These are phyloP conservation scores for Coracias cyanogaster DNA, from an alignment of 2,797 vertebrate genomes.

Conservation along the genomic window DNA sequence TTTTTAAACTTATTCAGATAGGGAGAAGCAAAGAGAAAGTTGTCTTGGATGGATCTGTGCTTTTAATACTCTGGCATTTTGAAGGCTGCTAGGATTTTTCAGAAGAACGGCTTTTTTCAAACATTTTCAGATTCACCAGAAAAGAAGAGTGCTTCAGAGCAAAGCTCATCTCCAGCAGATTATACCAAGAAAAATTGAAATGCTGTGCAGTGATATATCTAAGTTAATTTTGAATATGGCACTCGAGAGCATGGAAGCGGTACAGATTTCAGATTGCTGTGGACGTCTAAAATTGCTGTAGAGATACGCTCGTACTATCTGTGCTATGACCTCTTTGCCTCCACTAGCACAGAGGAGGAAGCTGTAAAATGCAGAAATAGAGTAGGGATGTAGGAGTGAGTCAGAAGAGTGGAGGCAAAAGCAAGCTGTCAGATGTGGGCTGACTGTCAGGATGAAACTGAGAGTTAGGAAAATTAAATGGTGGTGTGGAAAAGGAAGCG, in stretches of 20 bases:
- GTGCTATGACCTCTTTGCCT: constrained; percentile 35
- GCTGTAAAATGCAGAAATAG: constrained; percentile 38
- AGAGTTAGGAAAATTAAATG: constrained; percentile 32
- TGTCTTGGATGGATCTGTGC: background rate
- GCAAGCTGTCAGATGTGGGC: constrained; percentile 53
- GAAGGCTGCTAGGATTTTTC: background rate
- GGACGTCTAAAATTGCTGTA: background rate
- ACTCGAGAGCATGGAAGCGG: background rate
- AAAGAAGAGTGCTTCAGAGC: background rate
- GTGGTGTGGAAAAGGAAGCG: background rate
- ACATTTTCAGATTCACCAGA: background rate
- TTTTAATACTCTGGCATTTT: background rate
- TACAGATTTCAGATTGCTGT: background rate
- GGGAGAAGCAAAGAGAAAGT: background rate
- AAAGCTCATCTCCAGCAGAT: background rate
- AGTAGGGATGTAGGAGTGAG: constrained; percentile 23
- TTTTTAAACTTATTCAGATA: background rate
- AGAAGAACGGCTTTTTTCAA: background rate
- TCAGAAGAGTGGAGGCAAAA: constrained; percentile 49
- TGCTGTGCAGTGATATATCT: background rate
- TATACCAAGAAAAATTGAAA: background rate
- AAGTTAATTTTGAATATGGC: background rate
- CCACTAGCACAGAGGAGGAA: background rate
- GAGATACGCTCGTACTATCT: background rate
- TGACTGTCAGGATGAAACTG: constrained; percentile 34